phyloP scores from a whole-genome alignment of 2,888 invertebrate species.

The Tuberolachnus salignus region DNA sequence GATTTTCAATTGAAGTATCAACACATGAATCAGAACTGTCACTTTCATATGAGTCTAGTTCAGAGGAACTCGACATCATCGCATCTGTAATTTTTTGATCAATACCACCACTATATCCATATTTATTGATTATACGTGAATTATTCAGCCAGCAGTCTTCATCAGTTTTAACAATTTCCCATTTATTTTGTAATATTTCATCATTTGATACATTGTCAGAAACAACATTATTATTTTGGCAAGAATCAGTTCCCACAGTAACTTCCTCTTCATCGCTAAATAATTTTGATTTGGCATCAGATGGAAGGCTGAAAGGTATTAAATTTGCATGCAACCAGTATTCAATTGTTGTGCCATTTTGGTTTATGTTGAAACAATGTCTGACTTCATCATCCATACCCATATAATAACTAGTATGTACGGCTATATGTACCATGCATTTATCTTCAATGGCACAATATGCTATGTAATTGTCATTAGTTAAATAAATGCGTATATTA shows the following conservation, averaged over 20 bases:
- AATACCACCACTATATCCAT: background rate
- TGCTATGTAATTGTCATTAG: conserved; percentile 48
- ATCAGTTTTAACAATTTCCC: background rate
- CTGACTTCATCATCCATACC: conserved; percentile 12
- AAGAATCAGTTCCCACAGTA: conserved; percentile 10
- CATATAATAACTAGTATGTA: background rate
- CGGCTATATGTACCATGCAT: conserved; percentile 47
- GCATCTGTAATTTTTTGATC: background rate
- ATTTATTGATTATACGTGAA: conserved; percentile 23
- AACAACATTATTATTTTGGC: background rate
- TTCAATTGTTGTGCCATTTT: conserved; percentile 19
- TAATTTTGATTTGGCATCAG: conserved; percentile 35
- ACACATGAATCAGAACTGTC: conserved; percentile 19
- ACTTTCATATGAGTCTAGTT: conserved; percentile 28
- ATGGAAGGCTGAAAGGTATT: conserved; percentile 23
- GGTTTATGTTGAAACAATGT: conserved; percentile 42
- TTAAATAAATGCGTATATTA: conserved; percentile 32
- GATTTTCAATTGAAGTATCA: background rate
- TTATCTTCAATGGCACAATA: conserved; percentile 44
- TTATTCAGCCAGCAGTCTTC: conserved; percentile 27
- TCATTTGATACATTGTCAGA: background rate
- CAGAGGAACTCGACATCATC: conserved; percentile 15
- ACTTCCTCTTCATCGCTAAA: conserved; percentile 12
- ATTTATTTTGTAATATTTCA: conserved; percentile 9
- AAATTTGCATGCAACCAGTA: conserved; percentile 48